Base-by-base conservation (phyloP, 2,797 vertebrate genomes). In the Bucorvus abyssinicus region DNA sequence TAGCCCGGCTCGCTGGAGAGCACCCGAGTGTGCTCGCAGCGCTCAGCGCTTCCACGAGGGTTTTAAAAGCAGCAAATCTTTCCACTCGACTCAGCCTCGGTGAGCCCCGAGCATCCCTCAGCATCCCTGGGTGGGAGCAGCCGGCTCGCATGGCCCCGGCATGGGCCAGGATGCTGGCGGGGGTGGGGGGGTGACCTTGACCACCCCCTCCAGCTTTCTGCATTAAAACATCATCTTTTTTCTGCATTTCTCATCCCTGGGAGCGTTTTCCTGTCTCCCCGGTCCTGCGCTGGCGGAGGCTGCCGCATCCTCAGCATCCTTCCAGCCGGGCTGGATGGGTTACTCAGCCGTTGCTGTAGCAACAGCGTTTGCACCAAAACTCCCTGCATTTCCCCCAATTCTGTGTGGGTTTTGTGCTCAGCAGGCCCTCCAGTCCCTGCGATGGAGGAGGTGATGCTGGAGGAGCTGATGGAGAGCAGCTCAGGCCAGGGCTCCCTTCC, bases 331-430 rank as follows among this genome's bases (percentile, higher is more conserved):
- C 50, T 59, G 52, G 26, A 81, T 49, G 90, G 30, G 55, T 40
- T 87, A 0, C 69, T 65, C 57, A 16, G 53, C 13, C 0, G 96
- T 97, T 96, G 93, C 94, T 24, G 1, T 84, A 36, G 96, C 85
- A 94, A 82, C 93, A 2, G 63, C 52, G 10, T 90, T 95, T 89
- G 76, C 87, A 91, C 94, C 92, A 90, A 94, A 95, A 77, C 6
- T 60, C 60, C 61, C 71, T 2, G 42, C 34, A 29, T 93, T 81
- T 68, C 73, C 59, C 93, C 92, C 90, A 78, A 2, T 69, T 81
- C 69, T 3, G 6, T 7, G 68, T 63, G 91, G 87, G 74, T 21
- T 92, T 52, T 32, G 44, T 2, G 8, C 45, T 73, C 52, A 18
- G 67, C 14, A 19, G 24, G 20, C 11, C 2, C 3, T 21, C 14